Evolutionary conservation across 2,797 vertebrate species (phyloP), one percentile per base, ranked within the genome.

Genomic region (Perdix hodgsoniae): DNA sequence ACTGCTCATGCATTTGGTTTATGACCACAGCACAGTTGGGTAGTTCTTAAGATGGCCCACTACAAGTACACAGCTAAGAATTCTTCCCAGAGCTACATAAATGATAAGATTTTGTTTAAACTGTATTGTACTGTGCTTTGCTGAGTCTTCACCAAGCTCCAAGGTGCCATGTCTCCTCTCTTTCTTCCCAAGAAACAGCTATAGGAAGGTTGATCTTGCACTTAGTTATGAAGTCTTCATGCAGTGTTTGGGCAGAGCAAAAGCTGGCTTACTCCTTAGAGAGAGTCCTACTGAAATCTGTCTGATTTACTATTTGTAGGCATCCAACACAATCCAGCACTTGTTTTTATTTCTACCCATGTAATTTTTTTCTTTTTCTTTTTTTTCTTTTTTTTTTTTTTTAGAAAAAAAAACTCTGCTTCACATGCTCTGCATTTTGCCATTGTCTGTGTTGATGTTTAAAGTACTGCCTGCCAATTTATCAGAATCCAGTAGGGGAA

Each of bases 61-160:
- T 35, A 16, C 0, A 0, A 70, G 21, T 19, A 54, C 6, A 18
- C 4, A 56, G 15, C 0, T 37, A n/a, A 64, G 79, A 50, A 31
- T 15, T 64, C 10, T 50, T 74, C 2, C 37, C 24, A 35, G 50
- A 80, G 5, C 7, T 39, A n/a, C 1, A 2, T 14, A 63, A 31
- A 64, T 35, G 2, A 7, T 33, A 59, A 10, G 3, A 2, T 73
- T 2, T n/a, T 42, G 10, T 35, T 18, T 31, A 29, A 69, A 5
- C 1, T 6, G 3, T 1, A 0, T 56, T 71, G 78, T 71, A 6
- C 18, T 6, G 3, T 2, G 0, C 56, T 75, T 81, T 67, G 9
- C 18, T 56, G 47, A 29, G 39, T 33, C 19, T 75, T 81, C 70
- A 78, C 3, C 19, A 52, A 52, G 7, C 5, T 83, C 37, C 59